Evolutionary conservation across 2,113 vertebrate species (phyloP).

Genomic region (Oncorhynchus gorbuscha): DNA sequence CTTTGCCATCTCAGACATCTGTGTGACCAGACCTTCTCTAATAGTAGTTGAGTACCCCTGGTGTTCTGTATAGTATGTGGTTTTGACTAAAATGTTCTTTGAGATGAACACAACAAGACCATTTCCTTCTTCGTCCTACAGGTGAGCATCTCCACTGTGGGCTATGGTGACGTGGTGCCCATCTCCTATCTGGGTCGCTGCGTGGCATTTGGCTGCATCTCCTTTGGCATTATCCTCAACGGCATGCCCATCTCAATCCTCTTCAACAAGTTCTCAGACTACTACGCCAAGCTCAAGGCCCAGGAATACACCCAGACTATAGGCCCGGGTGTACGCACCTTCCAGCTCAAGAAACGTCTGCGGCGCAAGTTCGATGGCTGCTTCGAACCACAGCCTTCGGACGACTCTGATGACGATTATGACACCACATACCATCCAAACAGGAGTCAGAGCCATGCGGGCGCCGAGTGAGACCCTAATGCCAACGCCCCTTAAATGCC

Average conservation of each 20-base stretch:
- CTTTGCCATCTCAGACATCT: too few relatives aligned
- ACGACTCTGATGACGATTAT: slow-evolving; percentile 54
- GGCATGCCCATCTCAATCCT: slow-evolving; percentile 87
- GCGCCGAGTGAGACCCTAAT: slow-evolving; percentile 1
- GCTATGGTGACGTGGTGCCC: slow-evolving; percentile 86
- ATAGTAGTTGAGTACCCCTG: too few relatives aligned
- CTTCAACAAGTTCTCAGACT: slow-evolving; percentile 75
- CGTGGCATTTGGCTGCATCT: slow-evolving; percentile 87
- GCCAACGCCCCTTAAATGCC: slow-evolving; percentile 41
- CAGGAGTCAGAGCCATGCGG: slow-evolving; percentile 34
- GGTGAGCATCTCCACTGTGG: slow-evolving; percentile 92
- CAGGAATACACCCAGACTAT: slow-evolving; percentile 81
- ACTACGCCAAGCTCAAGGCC: slow-evolving; percentile 84
- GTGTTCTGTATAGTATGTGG: too few relatives aligned
- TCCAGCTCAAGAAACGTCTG: slow-evolving; percentile 71
- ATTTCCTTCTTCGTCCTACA: slow-evolving; percentile 42
- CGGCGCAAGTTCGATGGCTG: slow-evolving; percentile 65
- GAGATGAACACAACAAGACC: too few relatives aligned
- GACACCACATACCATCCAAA: slow-evolving; percentile 38
- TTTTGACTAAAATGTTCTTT: too few relatives aligned
- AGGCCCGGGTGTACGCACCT: slow-evolving; percentile 79
- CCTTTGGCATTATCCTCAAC: slow-evolving; percentile 91
- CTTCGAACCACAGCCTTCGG: slow-evolving; percentile 35
- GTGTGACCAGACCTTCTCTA: too few relatives aligned
- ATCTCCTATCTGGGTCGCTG: slow-evolving; percentile 80